Evolutionary conservation across 2,113 vertebrate genomes (phyloP).

Genomic region (Trematomus loennbergii): DNA sequence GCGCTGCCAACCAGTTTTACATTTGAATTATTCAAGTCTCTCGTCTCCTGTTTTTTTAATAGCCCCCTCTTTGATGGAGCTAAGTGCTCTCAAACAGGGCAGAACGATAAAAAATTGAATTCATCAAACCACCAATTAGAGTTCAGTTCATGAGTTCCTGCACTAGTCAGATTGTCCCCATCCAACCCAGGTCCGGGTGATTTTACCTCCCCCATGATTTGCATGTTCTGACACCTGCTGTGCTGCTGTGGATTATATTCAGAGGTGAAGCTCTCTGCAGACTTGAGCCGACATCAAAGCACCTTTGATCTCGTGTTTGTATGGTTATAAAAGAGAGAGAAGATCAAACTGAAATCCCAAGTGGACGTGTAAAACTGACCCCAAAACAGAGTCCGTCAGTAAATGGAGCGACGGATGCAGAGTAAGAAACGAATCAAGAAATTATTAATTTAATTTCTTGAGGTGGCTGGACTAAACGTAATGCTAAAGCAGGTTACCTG

Average conservation of each 20-base stretch:
- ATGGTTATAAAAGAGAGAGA: background rate
- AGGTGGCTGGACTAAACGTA: background rate
- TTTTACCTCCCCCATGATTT: background rate
- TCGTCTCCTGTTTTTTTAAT: background rate
- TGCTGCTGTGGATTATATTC: background rate
- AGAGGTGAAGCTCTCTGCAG: background rate
- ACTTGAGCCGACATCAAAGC: slow-evolving; percentile 20
- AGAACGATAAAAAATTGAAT: background rate
- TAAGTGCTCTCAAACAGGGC: background rate
- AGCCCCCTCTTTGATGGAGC: background rate
- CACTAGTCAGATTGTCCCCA: background rate
- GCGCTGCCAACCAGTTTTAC: background rate
- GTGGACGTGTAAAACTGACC: background rate
- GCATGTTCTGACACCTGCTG: slow-evolving; percentile 3
- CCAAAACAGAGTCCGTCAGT: background rate
- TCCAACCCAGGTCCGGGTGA: background rate
- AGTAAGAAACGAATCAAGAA: too few species aligned
- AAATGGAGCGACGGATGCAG: background rate
- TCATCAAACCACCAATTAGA: background rate
- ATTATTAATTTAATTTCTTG: background rate
- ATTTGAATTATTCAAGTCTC: background rate
- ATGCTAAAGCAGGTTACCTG: background rate
- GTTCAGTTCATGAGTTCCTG: background rate
- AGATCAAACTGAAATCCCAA: slow-evolving; percentile 1
- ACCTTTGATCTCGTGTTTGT: background rate